These are phyloP conservation scores for Parotocinclus haroldoi DNA, from an alignment of 2,797 vertebrate genomes.

Conservation along the genomic window DNA sequence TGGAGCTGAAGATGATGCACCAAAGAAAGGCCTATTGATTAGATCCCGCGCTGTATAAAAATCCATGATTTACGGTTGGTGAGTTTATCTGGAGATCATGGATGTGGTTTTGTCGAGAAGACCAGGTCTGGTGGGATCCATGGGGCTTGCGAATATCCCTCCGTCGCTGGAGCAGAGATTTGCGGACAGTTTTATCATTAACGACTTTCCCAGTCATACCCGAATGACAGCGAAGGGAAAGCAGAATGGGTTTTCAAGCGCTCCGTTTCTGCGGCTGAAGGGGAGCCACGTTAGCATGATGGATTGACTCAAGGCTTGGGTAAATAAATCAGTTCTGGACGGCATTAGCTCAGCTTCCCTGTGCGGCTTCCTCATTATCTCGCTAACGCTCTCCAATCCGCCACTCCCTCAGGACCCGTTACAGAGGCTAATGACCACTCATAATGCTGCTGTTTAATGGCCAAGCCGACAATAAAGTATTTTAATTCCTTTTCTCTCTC, in stretches of 20 bases:
- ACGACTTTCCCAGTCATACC: neutral
- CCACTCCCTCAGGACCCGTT: constrained; percentile 62
- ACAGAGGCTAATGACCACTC: constrained; percentile 73
- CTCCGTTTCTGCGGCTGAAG: neutral
- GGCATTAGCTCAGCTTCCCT: constrained; percentile 55
- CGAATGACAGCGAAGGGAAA: neutral
- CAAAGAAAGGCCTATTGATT: too few relatives aligned
- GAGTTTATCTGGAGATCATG: too few relatives aligned
- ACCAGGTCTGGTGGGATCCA: too few relatives aligned
- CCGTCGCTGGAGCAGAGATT: too few relatives aligned
- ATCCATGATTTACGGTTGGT: too few relatives aligned
- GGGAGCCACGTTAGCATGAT: constrained; percentile 16
- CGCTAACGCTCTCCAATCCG: constrained; percentile 48
- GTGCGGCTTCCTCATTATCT: constrained; percentile 64
- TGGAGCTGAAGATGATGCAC: too few relatives aligned
- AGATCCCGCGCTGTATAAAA: too few relatives aligned
- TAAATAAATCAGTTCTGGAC: constrained; percentile 53
- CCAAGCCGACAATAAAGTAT: constrained; percentile 67
- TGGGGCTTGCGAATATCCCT: too few relatives aligned
- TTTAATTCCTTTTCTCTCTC: constrained; percentile 68
- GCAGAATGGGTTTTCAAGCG: constrained; percentile 1
- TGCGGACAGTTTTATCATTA: too few relatives aligned
- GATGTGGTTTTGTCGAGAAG: too few relatives aligned
- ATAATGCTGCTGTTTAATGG: constrained; percentile 72
- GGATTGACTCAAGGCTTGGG: constrained; percentile 35